These are phyloP conservation scores for Ametastegia equiseti DNA, from an alignment of 2,888 invertebrate species.

Conservation along the genomic window DNA sequence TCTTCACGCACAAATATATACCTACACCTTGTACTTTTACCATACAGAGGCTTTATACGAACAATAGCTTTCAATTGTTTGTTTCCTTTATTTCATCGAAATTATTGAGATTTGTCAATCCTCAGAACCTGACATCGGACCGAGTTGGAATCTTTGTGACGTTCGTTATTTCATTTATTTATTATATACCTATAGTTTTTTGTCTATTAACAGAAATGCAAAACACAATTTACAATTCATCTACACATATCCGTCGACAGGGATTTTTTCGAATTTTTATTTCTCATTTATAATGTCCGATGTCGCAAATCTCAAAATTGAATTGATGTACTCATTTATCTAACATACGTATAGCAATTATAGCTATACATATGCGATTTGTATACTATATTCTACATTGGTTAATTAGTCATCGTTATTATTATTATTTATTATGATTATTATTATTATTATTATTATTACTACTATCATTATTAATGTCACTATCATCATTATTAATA, in stretches of 20 bases:
- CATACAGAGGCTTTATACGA: neutral
- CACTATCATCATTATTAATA: conserved; percentile 5
- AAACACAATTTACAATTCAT: neutral
- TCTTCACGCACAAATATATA: conserved; percentile 15
- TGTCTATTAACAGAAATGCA: neutral
- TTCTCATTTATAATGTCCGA: neutral
- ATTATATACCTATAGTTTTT: neutral
- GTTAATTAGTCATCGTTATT: conserved; percentile 26
- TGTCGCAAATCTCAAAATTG: conserved; percentile 4
- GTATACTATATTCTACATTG: conserved; percentile 37
- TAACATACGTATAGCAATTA: neutral
- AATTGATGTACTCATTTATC: conserved; percentile 1
- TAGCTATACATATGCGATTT: conserved; percentile 36
- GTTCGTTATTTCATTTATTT: neutral
- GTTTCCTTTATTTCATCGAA: neutral
- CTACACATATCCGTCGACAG: neutral
- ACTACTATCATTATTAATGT: neutral
- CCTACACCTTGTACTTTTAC: neutral
- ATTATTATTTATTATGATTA: neutral
- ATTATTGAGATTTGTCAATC: neutral
- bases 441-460: conserved; percentile 29
- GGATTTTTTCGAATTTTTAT: too few species aligned
- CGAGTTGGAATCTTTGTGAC: neutral
- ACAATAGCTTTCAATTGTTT: conserved; percentile 11
- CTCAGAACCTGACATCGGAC: too few species aligned